A percentile compares a stretch with the other conserved stretches of the same genome.
Evolutionary conservation across 2,888 invertebrate species (phyloP).

Genomic region (Scaptomyza flava): DNA sequence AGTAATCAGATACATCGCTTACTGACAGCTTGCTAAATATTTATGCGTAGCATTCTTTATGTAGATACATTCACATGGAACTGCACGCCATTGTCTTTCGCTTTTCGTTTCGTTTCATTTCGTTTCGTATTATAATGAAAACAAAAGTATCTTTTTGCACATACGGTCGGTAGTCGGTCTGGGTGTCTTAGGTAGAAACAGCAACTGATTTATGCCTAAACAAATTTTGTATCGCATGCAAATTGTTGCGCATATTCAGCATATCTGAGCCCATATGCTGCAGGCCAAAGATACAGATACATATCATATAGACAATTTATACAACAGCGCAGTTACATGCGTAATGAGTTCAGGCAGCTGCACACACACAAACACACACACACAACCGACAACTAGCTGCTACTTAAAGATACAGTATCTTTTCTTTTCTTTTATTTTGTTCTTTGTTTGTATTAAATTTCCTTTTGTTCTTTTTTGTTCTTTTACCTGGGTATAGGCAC

Average conservation of each 20-base stretch:
- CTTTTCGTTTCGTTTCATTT: slow-evolving; percentile 38
- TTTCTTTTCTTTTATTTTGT: background rate
- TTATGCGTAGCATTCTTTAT: slow-evolving; percentile 62
- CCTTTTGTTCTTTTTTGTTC: background rate
- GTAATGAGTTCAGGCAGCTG: slow-evolving; percentile 54
- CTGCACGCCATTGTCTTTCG: slow-evolving; percentile 58
- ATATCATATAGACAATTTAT: slow-evolving; percentile 48
- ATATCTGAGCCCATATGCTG: slow-evolving; percentile 38
- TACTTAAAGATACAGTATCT: slow-evolving; percentile 49
- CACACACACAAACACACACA: slow-evolving; percentile 1
- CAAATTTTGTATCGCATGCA: slow-evolving; percentile 53
- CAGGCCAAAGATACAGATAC: slow-evolving; percentile 32
- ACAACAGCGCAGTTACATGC: slow-evolving; percentile 72
- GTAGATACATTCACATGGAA: slow-evolving; percentile 53
- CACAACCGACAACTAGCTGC: slow-evolving; percentile 16
- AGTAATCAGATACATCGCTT: slow-evolving; percentile 49
- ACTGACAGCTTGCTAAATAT: slow-evolving; percentile 66
- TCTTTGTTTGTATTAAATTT: background rate
- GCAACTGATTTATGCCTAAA: slow-evolving; percentile 47
- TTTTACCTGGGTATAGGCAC: slow-evolving; percentile 84
- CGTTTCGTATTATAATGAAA: slow-evolving; percentile 63
- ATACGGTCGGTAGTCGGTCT: background rate
- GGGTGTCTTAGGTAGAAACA: background rate
- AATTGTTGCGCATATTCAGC: slow-evolving; percentile 58
- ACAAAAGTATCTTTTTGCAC: slow-evolving; percentile 55